Evolutionary conservation across 2,113 vertebrate species (phyloP).

Genomic region (Dolichallabes microphthalmus): DNA sequence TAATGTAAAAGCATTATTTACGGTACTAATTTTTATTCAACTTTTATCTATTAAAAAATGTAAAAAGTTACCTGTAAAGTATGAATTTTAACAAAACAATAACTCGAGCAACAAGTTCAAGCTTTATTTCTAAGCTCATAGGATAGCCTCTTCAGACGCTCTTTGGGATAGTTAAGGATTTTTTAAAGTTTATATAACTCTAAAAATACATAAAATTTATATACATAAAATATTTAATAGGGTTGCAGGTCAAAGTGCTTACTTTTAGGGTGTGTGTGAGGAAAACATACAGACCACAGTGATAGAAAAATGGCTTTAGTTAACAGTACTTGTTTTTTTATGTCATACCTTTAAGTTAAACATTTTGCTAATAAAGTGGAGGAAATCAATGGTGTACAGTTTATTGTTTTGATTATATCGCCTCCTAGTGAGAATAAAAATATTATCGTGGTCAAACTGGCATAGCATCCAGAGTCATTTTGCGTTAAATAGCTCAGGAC

Average conservation of each 20-base stretch:
- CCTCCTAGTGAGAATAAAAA: neutral
- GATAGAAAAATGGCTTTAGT: too few species aligned
- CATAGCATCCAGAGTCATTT: neutral
- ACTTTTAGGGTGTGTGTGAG: neutral
- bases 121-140: neutral
- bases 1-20: neutral
- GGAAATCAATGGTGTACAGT: neutral
- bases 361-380: neutral
- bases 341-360: neutral
- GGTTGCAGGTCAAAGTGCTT: neutral
- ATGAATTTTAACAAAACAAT: too few species aligned
- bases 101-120: neutral
- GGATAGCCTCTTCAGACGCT: neutral
- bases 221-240: too few species aligned
- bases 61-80: too few species aligned
- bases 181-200: too few species aligned
- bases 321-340: neutral
- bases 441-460: neutral
- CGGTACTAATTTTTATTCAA: neutral
- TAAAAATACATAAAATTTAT: too few species aligned
- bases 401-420: neutral
- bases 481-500: neutral
- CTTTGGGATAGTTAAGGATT: neutral
- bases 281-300: too few species aligned
- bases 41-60: too few species aligned